Evolutionary conservation across 2,888 invertebrate genomes (phyloP), one percentile per base, ranked within the genome.

Genomic region (Psylliodes chrysocephalus): DNA sequence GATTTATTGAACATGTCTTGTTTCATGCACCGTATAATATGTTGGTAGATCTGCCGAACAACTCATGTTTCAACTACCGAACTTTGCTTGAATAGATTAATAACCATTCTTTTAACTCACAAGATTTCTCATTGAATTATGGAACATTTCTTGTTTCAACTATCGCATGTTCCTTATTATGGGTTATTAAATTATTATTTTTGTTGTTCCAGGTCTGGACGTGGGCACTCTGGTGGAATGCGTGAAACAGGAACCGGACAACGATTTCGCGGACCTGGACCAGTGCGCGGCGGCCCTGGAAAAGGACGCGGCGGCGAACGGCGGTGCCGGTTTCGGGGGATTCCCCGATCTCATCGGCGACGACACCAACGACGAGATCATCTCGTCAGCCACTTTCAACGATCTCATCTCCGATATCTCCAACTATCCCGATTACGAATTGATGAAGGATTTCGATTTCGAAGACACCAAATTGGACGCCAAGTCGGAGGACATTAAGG

Each of bases 391-490:
- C 74, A 89, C 91, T 42, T 91, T 95, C 79, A 93, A 94, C 81
- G 93, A 94, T 81, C 88, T 95, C 76, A 93, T 95, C 73, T 92
- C 91, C 19, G 94, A 94, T 82, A 91, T 95, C 79, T 91, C 92
- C 64, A 93, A 92, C 77, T 90, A 89, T 81, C 72, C 73, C 15
- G 75, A 75, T 42, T 73, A 75, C 64, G 93, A 93, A 78, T 90
- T 94, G 75, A 91, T 94, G 87, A 90, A 90, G 74, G 92, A 93
- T 79, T 88, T 89, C 72, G 88, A 88, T 74, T 93, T 94, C 78
- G 94, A 94, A 71, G 86, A 85, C 12, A 54, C 38, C 69, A 85
- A 85, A 75, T 79, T 82, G 38, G 83, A 78, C 68, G 77, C 76
- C 57, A 82, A 81, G 73, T 77, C 79, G 63, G 81, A 82, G 70